These are phyloP conservation scores for Oreocharis arfaki DNA, from an alignment of 2,113 vertebrate species.

Conservation along the genomic window DNA sequence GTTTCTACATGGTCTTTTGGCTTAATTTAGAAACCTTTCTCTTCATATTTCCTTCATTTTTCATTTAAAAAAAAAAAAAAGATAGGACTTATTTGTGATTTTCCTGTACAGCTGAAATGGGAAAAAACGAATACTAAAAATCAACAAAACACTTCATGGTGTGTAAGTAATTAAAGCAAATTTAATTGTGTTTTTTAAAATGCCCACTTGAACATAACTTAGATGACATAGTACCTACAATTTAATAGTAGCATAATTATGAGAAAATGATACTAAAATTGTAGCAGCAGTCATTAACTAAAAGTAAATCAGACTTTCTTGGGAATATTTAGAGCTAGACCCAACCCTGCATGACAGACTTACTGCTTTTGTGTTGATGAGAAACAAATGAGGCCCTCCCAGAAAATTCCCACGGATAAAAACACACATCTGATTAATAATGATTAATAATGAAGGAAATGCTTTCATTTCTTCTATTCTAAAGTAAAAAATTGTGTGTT, in stretches of 20 bases:
- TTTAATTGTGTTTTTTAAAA: background rate
- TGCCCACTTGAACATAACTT: background rate
- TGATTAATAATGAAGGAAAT: background rate
- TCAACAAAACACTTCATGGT: background rate
- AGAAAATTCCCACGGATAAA: background rate
- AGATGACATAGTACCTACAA: background rate
- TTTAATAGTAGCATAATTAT: background rate
- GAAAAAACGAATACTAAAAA: background rate
- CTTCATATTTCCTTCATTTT: background rate
- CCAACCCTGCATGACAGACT: background rate
- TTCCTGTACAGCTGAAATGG: background rate
- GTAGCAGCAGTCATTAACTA: background rate
- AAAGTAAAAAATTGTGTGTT: background rate
- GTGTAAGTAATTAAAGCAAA: background rate
- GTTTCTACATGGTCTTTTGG: background rate
- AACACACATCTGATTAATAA: background rate
- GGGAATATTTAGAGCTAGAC: background rate
- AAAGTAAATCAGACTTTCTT: background rate
- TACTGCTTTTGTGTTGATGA: background rate
- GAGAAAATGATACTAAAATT: background rate
- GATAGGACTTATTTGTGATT: background rate
- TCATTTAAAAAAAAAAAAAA: background rate
- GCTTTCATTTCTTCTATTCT: background rate
- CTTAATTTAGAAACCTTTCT: background rate
- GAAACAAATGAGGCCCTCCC: background rate